phyloP scores from a whole-genome alignment of 2,797 vertebrate species.

The Platyrinchus mystaceus region DNA sequence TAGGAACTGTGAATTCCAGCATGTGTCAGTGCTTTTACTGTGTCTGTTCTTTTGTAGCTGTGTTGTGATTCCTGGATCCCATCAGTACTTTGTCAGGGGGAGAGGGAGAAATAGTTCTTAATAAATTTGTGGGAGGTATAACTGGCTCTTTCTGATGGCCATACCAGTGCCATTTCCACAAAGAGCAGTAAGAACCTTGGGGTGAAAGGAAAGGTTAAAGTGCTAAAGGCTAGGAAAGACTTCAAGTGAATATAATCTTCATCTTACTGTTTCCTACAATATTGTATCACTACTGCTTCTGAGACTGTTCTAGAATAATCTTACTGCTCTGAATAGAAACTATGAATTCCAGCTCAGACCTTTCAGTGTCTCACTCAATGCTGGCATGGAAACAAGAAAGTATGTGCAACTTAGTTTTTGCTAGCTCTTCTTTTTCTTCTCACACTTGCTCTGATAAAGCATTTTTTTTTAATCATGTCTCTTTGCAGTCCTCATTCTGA shows the following conservation, averaged over 20 bases:
- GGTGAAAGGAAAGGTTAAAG: background rate
- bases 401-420: background rate
- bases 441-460: background rate
- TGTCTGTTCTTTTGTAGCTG: background rate
- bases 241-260: background rate
- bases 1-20: background rate
- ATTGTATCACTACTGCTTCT: background rate
- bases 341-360: background rate
- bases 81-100: background rate
- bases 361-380: background rate
- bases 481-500: background rate
- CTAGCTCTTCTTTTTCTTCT: background rate
- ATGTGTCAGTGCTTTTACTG: background rate
- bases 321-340: background rate
- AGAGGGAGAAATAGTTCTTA: background rate
- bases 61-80: background rate
- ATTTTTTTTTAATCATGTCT: background rate
- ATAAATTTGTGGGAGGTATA: background rate
- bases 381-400: background rate
- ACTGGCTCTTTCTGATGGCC: background rate
- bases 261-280: background rate
- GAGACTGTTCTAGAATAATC: background rate
- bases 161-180: background rate
- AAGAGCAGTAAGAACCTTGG: background rate
- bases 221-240: background rate